Percentiles rank a stretch among this genome's conserved stretches.
Conservation (phyloP, 2,888 invertebrate species). For the Platycnemis pennipes region DNA sequence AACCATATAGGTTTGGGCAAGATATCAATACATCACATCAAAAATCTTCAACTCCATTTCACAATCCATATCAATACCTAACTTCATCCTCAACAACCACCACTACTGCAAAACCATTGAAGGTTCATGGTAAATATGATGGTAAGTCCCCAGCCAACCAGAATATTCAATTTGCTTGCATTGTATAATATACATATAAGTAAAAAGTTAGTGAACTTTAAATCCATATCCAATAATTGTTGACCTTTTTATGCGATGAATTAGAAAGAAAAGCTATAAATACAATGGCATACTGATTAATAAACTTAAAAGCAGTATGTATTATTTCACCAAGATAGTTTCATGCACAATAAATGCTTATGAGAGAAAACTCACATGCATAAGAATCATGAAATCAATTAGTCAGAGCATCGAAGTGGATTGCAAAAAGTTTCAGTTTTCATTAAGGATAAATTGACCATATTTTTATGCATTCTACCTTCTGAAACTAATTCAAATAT, state of each 20-base stretch:
- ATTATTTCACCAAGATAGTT: too few relatives aligned
- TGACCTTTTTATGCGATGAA: too few relatives aligned
- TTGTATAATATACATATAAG: neutral
- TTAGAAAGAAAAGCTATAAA: too few relatives aligned
- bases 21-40: slow-evolving; percentile 25
- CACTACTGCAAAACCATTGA: slow-evolving; percentile 46
- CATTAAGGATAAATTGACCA: neutral
- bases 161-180: neutral
- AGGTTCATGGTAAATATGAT: slow-evolving; percentile 59
- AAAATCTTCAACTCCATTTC: slow-evolving; percentile 34
- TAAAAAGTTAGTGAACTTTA: too few relatives aligned
- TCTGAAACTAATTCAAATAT: neutral
- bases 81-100: slow-evolving; percentile 56
- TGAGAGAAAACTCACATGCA: too few relatives aligned
- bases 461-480: neutral
- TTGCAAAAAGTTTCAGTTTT: neutral
- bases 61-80: slow-evolving; percentile 50
- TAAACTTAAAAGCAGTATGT: too few relatives aligned
- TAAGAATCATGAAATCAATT: too few relatives aligned
- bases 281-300: too few relatives aligned
- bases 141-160: slow-evolving; percentile 57
- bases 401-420: neutral
- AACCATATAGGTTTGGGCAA: slow-evolving; percentile 39
- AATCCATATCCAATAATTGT: too few relatives aligned
- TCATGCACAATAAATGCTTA: too few relatives aligned